phyloP scores from a whole-genome alignment of 2,797 vertebrate species.

The Steatocranus sp. region DNA sequence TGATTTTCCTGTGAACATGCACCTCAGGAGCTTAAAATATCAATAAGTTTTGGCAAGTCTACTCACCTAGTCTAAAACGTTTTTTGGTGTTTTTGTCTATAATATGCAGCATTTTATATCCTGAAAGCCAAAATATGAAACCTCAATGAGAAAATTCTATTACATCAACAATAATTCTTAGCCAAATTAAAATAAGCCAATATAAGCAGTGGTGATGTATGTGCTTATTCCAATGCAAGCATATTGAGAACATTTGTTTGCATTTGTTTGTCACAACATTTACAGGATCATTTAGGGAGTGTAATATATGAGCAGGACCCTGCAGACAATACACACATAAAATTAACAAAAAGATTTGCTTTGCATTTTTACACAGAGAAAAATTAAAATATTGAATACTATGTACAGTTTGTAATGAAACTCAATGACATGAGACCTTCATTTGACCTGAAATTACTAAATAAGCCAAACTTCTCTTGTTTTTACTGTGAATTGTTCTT shows the following conservation, averaged over 20 bases:
- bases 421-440: background rate
- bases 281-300: background rate
- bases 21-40: background rate
- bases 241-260: background rate
- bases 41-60: background rate
- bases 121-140: background rate
- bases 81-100: background rate
- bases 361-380: background rate
- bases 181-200: background rate
- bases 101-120: background rate
- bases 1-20: background rate
- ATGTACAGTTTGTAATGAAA: background rate
- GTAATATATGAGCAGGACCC: background rate
- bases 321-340: background rate
- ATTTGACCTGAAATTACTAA: background rate
- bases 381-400: background rate
- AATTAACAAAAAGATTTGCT: background rate
- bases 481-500: background rate
- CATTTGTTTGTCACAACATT: background rate
- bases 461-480: background rate
- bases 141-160: background rate
- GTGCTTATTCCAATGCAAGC: background rate
- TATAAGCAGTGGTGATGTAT: background rate
- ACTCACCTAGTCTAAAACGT: background rate
- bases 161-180: background rate